These are phyloP conservation scores for Plemyria rubiginata DNA, from an alignment of 2,888 invertebrate species.

Conservation along the genomic window DNA sequence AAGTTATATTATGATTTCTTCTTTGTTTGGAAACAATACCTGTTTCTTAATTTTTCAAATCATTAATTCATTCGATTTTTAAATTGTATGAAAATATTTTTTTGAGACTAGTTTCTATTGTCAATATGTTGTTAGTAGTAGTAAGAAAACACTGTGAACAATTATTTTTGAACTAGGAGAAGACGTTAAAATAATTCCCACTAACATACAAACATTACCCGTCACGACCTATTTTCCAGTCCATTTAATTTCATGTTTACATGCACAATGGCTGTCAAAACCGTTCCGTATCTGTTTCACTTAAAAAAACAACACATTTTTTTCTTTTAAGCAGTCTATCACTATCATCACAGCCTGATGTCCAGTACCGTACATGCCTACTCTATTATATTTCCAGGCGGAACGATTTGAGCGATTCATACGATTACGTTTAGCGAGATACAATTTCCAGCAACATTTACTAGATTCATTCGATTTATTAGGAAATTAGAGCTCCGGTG, in stretches of 20 bases:
- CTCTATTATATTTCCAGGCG: too few species aligned
- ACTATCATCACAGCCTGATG: too few species aligned
- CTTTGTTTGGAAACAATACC: not conserved
- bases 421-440: too few species aligned
- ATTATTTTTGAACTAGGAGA: conserved; percentile 4
- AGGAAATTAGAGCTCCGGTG: too few species aligned
- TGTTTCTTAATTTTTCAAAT: not conserved
- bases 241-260: conserved; percentile 25
- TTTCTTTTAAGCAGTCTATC: not conserved
- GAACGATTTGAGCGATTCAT: too few species aligned
- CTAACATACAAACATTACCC: conserved; percentile 3
- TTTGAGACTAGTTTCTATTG: not conserved
- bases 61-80: too few species aligned
- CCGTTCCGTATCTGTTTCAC: conserved; percentile 2
- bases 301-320: not conserved
- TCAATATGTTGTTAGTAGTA: not conserved
- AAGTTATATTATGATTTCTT: not conserved
- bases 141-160: conserved; percentile 4
- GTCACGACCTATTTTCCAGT: conserved; percentile 24
- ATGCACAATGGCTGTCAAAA: conserved; percentile 17
- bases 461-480: too few species aligned
- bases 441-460: too few species aligned
- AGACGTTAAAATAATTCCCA: conserved; percentile 12
- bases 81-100: not conserved
- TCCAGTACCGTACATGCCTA: too few species aligned